Percentiles rank a stretch among this genome's conserved stretches.
These are phyloP conservation scores for Melinopterus prodromus DNA, from an alignment of 2,888 invertebrate genomes.

Conservation along the genomic window DNA sequence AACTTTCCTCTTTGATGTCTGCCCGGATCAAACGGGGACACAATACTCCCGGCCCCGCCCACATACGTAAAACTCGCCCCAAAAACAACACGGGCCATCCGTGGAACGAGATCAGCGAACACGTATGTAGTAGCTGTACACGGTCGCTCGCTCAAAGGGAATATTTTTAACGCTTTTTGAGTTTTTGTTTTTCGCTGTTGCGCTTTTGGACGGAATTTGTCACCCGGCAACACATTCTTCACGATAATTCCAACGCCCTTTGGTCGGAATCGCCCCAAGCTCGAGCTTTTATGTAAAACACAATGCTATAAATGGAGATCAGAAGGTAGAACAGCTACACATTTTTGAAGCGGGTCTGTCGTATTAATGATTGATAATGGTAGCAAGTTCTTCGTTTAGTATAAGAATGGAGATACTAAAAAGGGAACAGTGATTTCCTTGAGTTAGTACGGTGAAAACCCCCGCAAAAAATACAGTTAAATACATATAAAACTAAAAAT, in stretches of 20 bases:
- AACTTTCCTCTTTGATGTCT: conserved; percentile 22
- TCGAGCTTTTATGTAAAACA: not conserved
- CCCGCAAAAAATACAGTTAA: too few relatives aligned
- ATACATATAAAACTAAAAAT: too few relatives aligned
- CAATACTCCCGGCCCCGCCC: conserved; percentile 13
- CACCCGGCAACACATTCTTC: not conserved
- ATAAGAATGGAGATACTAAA: too few relatives aligned
- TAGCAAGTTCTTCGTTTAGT: too few relatives aligned
- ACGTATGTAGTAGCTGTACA: not conserved
- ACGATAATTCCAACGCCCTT: not conserved
- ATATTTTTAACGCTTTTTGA: conserved; percentile 19
- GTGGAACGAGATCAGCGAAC: conserved; percentile 7
- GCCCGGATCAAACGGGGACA: conserved; percentile 18
- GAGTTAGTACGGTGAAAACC: too few relatives aligned
- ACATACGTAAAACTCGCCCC: conserved; percentile 18
- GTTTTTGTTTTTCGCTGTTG: not conserved
- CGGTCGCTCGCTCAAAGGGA: not conserved
- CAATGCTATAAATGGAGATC: not conserved
- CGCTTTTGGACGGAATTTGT: not conserved
- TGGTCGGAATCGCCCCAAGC: not conserved
- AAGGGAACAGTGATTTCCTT: too few relatives aligned
- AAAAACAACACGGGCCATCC: conserved; percentile 22
- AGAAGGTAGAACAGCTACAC: not conserved
- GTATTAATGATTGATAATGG: too few relatives aligned
- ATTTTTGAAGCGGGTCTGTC: too few relatives aligned